Evolutionary conservation across 1,140 invertebrate species (phyloP), one percentile per base, ranked within the genome.

Genomic region (Harpegnathos saltator): DNA sequence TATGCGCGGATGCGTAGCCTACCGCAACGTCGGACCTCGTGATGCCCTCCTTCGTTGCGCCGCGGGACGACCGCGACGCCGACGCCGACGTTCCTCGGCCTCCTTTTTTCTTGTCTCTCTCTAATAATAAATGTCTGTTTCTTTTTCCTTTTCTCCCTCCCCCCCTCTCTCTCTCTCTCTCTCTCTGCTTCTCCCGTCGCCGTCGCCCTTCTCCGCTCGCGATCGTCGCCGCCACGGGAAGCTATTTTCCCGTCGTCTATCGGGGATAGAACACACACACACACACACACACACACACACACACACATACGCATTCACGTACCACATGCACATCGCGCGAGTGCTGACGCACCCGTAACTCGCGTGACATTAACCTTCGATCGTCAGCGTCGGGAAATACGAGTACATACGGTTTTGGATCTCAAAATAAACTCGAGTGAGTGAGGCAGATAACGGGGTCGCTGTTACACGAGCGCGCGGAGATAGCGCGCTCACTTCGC

Each of bases 21-120:
- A 93, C 92, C 92, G 90, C 92, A 93, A 93, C 92, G 83, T 90
- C 78, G 73, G 63, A 50, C 58, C 65, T 22, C 58, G 82, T 84
- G 85, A 90, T 85, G 68, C 63, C 75, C 75, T 5, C 5, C 29
- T 33, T 74, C 77, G 26, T 81, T 68, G 38, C 74, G n/a, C n/a
- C n/a, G n/a, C n/a, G n/a, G n/a, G n/a, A n/a, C n/a, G 22, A 17
- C 48, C n/a, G 15, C 61, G 61, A 38, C 61, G 26, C 14, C 38
- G 38, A 62, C 58, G 14, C 66, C 63, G 68, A 44, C 82, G 69
- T 4, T 15, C 14, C 48, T 56, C 24, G 14, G 9, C 38, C 22
- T 44, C 44, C 59, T 56, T 44, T 15, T 33, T 44, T 17, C 48
- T 9, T 44, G 3, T 44, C 38, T 56, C 7, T 19, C 54, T 78